Percentiles rank a stretch among this genome's conserved stretches.
phyloP scores from a whole-genome alignment of 2,888 invertebrate genomes.

The Adelognathus sp. region DNA sequence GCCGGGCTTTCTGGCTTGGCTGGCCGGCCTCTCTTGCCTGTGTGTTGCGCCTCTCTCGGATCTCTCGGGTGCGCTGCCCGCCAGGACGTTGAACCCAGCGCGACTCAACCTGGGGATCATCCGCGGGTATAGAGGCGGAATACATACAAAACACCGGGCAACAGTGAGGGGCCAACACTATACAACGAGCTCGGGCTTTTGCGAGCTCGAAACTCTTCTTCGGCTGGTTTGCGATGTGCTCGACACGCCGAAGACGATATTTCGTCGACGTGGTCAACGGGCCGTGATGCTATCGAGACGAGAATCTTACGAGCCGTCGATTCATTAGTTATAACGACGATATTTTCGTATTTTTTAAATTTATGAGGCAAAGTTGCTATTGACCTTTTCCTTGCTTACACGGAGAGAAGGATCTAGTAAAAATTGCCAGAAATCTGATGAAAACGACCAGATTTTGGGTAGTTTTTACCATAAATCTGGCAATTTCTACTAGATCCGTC shows the following conservation, averaged over 20 bases:
- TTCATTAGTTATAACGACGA: neutral
- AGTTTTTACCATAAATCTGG: no score
- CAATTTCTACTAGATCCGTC: no score
- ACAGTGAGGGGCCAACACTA: slow-evolving; percentile 30
- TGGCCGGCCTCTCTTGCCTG: slow-evolving; percentile 51
- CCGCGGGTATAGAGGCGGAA: slow-evolving; percentile 65
- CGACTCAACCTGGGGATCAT: slow-evolving; percentile 81
- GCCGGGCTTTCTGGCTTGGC: slow-evolving; percentile 53
- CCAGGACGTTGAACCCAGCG: slow-evolving; percentile 81
- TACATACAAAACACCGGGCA: slow-evolving; percentile 36
- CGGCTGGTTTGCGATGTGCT: neutral
- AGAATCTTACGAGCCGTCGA: neutral
- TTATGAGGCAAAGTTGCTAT: no score
- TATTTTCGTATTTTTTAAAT: neutral
- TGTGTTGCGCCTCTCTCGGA: slow-evolving; percentile 60
- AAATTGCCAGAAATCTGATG: no score
- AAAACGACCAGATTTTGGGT: no score
- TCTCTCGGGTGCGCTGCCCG: slow-evolving; percentile 80
- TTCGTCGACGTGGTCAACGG: slow-evolving; percentile 49
- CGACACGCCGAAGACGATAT: slow-evolving; percentile 42
- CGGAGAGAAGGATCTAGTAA: no score
- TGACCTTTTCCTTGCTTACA: no score
- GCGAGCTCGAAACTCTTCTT: slow-evolving; percentile 21
- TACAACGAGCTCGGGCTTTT: slow-evolving; percentile 9
- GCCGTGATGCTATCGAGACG: neutral